phyloP scores from a whole-genome alignment of 1,140 invertebrate genomes.

The Eriocheir sinensis region DNA sequence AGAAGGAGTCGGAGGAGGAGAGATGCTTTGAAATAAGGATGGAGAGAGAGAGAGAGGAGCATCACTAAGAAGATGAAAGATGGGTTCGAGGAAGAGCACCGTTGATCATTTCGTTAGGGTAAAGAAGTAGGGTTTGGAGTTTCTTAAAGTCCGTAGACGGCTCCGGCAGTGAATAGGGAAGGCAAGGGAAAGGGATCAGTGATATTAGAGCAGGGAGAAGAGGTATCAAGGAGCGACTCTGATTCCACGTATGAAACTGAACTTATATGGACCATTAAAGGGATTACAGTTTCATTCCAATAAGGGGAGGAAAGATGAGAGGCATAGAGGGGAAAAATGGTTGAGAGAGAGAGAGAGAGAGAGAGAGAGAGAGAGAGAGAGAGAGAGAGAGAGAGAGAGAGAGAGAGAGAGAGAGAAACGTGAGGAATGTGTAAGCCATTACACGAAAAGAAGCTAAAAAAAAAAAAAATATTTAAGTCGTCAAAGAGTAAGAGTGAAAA shows the following conservation, averaged over 20 bases:
- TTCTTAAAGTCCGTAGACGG: too few relatives aligned
- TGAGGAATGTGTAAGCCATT: background rate
- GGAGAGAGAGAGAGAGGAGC: constrained; percentile 10
- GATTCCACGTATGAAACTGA: too few relatives aligned
- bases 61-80: background rate
- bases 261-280: too few relatives aligned
- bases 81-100: background rate
- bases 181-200: background rate
- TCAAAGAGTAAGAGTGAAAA: background rate
- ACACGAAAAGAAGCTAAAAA: background rate
- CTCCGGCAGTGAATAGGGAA: too few relatives aligned
- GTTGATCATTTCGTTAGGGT: too few relatives aligned
- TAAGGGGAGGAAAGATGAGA: background rate
- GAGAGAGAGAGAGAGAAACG: too few relatives aligned
- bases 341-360: background rate
- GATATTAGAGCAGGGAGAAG: background rate
- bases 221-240: too few relatives aligned
- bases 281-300: too few relatives aligned
- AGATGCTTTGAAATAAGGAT: background rate
- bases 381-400: too few relatives aligned
- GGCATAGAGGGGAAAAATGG: background rate
- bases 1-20: background rate
- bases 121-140: too few relatives aligned
- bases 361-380: background rate
- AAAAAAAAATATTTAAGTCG: background rate